Base-by-base conservation (phyloP, 2,113 vertebrate species). In the Malurus elegans region DNA sequence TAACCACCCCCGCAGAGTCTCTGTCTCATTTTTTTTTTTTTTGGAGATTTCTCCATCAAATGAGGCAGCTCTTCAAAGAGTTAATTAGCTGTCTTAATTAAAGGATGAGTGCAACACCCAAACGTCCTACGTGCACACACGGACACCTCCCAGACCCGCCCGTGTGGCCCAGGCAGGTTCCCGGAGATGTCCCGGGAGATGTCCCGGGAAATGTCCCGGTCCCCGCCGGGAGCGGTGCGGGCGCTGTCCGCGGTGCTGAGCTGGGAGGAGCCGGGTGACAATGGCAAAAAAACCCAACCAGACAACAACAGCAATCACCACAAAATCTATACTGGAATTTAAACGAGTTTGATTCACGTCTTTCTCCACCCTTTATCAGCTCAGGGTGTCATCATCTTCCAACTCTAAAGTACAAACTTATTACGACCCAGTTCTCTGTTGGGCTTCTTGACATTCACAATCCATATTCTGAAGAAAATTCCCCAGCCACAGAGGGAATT, bases 231-330 rank as follows among this genome's bases (percentile, higher is more conserved):
- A 29, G n/a, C 50, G 58, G 5, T 2, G 13, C 15, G 14, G 76
- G 72, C 24, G 92, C 95, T 95, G 82, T 92, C 95, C 86, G 83
- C 36, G 67, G 94, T 94, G 45, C 95, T 95, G 90, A 94, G 86
- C 26, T 25, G 45, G 38, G 29, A 1, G 7, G 47, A 24, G 47
- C 2, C 6, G 21, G 19, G 16, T 5, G 34, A 23, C 31, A 4
- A 7, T 2, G 10, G n/a, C 18, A 4, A 14, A 31, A 31, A 79
- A 66, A 4, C 7, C 12, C 24, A 29, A 13, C 17, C 18, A 6
- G 26, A 18, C 38, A 54, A 8, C 14, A 18, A 8, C 18, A 25
- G 21, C 15, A 38, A 38, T 38, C 38, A 15, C 9, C 17, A 6
- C 31, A 32, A 44, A 51, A 28, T 34, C 5, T 15, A 14, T 19